Conservation (phyloP, 2,888 invertebrate genomes). For the Ectobius pallidus region DNA sequence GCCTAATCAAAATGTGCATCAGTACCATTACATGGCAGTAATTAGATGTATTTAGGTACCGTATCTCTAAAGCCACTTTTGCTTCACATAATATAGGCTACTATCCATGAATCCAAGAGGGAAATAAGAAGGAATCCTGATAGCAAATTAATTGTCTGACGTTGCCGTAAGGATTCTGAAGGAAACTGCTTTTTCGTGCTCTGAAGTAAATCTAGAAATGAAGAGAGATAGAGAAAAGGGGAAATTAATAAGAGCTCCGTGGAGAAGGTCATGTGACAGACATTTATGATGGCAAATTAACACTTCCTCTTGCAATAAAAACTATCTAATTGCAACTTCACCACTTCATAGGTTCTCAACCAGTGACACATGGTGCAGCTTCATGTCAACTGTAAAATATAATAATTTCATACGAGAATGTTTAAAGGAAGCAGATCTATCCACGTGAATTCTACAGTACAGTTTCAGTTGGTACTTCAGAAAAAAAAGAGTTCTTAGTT, state of each 20-base stretch:
- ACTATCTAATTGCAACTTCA: too few species aligned
- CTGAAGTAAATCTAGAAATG: background rate
- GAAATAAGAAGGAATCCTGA: background rate
- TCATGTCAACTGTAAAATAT: too few species aligned
- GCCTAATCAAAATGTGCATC: background rate
- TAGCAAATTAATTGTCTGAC: conserved; percentile 9
- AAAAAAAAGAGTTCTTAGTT: too few species aligned
- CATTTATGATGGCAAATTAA: background rate
- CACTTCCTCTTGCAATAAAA: conserved; percentile 8
- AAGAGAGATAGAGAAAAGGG: background rate
- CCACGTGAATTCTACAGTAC: too few species aligned
- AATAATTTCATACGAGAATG: too few species aligned
- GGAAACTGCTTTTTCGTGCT: background rate
- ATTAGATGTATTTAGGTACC: background rate
- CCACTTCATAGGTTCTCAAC: too few species aligned
- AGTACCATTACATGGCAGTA: too few species aligned
- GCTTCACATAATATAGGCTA: background rate
- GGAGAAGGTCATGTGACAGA: background rate
- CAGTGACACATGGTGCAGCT: too few species aligned
- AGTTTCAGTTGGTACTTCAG: too few species aligned
- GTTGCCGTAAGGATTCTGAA: background rate
- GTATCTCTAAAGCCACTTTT: background rate
- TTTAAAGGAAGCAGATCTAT: too few species aligned
- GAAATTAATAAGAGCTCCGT: background rate
- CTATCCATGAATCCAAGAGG: background rate